phyloP scores from a whole-genome alignment of 2,797 vertebrate species.

The Fistularia commersonii region DNA sequence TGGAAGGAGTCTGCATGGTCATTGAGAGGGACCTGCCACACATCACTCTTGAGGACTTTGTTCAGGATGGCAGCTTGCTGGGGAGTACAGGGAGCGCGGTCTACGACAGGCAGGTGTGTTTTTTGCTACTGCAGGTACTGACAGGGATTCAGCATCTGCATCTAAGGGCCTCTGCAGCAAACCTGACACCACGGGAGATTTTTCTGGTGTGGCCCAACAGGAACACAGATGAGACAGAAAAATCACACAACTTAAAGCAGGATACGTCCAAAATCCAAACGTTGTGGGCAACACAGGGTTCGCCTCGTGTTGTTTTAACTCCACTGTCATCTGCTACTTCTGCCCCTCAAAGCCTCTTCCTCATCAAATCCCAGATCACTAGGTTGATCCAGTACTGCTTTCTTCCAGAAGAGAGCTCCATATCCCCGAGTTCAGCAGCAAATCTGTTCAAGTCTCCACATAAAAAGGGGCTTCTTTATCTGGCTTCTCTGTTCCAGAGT shows the following conservation, averaged over 20 bases:
- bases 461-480: slow-evolving; percentile 57
- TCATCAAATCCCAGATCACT: slow-evolving; percentile 65
- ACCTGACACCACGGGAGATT: slow-evolving; percentile 68
- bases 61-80: slow-evolving; percentile 23
- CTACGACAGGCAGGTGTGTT: slow-evolving; percentile 70
- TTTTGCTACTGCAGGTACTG: slow-evolving; percentile 80
- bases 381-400: slow-evolving; percentile 71
- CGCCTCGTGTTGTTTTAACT: slow-evolving; percentile 72
- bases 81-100: slow-evolving; percentile 28
- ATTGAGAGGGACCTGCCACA: slow-evolving; percentile 74
- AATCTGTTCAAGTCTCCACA: slow-evolving; percentile 53
- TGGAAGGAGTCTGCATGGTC: slow-evolving; percentile 35
- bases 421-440: not conserved
- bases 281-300: slow-evolving; percentile 54
- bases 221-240: not conserved
- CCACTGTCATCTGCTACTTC: slow-evolving; percentile 3
- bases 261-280: slow-evolving; percentile 22
- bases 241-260: not conserved
- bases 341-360: not conserved
- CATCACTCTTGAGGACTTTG: slow-evolving; percentile 76
- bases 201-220: slow-evolving; percentile 66
- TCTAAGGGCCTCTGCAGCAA: slow-evolving; percentile 19
- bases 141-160: slow-evolving; percentile 70
- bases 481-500: slow-evolving; percentile 64
- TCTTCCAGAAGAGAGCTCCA: slow-evolving; percentile 20